Evolutionary conservation across 2,888 invertebrate genomes (phyloP).

Genomic region (Cremastinae sp.): DNA sequence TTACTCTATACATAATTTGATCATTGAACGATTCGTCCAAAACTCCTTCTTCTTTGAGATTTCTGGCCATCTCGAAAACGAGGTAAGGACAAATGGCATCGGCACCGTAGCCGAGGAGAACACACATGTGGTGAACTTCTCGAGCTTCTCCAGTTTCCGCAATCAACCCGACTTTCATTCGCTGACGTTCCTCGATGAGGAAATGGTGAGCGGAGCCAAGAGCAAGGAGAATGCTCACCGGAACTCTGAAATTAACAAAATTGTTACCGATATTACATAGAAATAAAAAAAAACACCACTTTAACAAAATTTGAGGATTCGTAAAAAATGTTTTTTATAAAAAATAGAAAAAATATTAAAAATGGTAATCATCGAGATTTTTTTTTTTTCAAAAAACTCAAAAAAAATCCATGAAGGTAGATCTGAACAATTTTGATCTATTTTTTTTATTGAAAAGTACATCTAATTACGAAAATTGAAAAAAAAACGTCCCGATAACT

Average conservation of each 20-base stretch:
- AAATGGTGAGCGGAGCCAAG: constrained; percentile 97
- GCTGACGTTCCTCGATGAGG: constrained; percentile 94
- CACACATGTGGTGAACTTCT: constrained; percentile 97
- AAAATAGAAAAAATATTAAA: too few relatives aligned
- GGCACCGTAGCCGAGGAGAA: constrained; percentile 97
- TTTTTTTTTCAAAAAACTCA: too few relatives aligned
- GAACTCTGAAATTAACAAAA: constrained; percentile 81
- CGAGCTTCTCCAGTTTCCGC: constrained; percentile 98
- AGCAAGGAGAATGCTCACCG: constrained; percentile 91
- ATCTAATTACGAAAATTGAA: too few relatives aligned
- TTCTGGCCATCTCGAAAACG: constrained; percentile 95
- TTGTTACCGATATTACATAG: constrained; percentile 1
- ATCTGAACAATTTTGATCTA: too few relatives aligned
- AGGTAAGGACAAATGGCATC: constrained; percentile 99
- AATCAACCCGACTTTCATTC: constrained; percentile 97
- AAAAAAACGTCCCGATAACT: too few relatives aligned
- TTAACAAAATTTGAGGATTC: neutral
- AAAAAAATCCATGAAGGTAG: too few relatives aligned
- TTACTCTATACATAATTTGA: constrained; percentile 88
- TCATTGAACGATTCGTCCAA: constrained; percentile 89
- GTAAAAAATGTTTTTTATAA: neutral
- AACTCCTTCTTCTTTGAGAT: constrained; percentile 92
- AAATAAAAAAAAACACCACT: neutral
- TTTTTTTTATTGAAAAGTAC: too few relatives aligned
- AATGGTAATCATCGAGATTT: too few relatives aligned